phyloP scores from a whole-genome alignment of 2,797 vertebrate species.

The Peromyscus nudipes region DNA sequence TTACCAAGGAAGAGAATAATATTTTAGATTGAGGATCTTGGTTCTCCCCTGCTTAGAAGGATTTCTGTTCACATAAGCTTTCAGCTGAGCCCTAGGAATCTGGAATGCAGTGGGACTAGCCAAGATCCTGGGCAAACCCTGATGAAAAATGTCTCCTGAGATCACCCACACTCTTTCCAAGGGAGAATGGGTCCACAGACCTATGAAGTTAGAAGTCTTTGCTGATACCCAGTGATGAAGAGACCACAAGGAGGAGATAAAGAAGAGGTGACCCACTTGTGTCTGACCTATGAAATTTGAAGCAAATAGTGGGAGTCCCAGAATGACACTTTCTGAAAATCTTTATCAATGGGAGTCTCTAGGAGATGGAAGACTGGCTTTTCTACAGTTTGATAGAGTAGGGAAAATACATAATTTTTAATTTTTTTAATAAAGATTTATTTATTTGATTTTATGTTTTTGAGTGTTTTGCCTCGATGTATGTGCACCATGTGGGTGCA shows the following conservation, averaged over 20 bases:
- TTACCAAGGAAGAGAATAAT: slow-evolving; percentile 33
- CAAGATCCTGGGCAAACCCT: slow-evolving; percentile 24
- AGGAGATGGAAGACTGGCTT: background rate
- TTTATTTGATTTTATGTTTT: background rate
- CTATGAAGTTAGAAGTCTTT: background rate
- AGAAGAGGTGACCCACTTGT: background rate
- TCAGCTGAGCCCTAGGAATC: slow-evolving; percentile 45
- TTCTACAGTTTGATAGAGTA: background rate
- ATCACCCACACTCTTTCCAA: background rate
- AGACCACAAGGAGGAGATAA: background rate
- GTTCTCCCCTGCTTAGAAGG: slow-evolving; percentile 7
- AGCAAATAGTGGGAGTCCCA: background rate
- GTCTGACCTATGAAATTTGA: background rate
- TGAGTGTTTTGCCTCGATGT: background rate
- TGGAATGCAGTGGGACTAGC: slow-evolving; percentile 52
- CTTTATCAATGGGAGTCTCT: background rate
- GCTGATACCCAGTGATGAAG: background rate
- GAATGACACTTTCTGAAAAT: background rate
- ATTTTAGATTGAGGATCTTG: slow-evolving; percentile 35
- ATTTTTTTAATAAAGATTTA: background rate
- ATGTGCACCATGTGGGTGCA: background rate
- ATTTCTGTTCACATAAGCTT: slow-evolving; percentile 57
- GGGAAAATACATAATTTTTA: background rate
- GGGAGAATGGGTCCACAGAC: background rate
- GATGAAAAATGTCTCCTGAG: slow-evolving; percentile 48